A percentile compares a stretch with the other conserved stretches of the same genome.
These are phyloP conservation scores for Megalops atlanticus DNA, from an alignment of 2,113 vertebrate species.

Conservation along the genomic window DNA sequence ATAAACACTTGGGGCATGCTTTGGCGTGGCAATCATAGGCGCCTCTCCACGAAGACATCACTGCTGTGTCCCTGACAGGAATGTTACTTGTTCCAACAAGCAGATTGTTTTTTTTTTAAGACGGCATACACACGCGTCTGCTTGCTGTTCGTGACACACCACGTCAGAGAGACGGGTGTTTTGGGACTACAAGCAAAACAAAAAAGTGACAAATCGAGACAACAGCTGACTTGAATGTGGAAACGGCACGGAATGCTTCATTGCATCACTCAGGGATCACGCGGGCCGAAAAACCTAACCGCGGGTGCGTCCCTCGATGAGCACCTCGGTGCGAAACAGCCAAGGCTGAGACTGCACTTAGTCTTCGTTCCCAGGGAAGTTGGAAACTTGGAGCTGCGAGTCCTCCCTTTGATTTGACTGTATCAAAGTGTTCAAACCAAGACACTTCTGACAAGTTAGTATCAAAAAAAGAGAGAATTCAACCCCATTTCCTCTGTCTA, in stretches of 20 bases:
- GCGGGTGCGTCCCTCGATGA: too few relatives aligned
- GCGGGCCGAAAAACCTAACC: background rate
- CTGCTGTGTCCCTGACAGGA: background rate
- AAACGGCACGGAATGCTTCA: background rate
- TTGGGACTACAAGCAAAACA: background rate
- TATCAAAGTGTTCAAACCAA: slow-evolving; percentile 64
- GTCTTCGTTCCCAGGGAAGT: slow-evolving; percentile 39
- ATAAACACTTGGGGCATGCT: background rate
- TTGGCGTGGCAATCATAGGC: background rate
- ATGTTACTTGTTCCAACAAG: slow-evolving; percentile 20
- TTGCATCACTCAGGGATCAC: background rate
- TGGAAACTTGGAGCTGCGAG: slow-evolving; percentile 45
- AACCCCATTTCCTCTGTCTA: slow-evolving; percentile 46
- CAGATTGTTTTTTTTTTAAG: slow-evolving; percentile 15
- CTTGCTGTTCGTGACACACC: background rate
- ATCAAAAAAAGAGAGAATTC: slow-evolving; percentile 58
- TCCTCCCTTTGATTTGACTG: slow-evolving; percentile 64
- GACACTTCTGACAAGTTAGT: slow-evolving; percentile 59
- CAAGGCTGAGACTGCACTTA: slow-evolving; percentile 35
- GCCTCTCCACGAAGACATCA: background rate
- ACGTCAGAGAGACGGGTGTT: background rate
- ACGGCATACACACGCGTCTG: background rate
- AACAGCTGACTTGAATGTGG: background rate
- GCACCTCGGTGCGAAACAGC: background rate
- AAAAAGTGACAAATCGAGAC: background rate